These are phyloP conservation scores for Bombus terrestris DNA, from an alignment of 1,140 invertebrate species.

Conservation along the genomic window DNA sequence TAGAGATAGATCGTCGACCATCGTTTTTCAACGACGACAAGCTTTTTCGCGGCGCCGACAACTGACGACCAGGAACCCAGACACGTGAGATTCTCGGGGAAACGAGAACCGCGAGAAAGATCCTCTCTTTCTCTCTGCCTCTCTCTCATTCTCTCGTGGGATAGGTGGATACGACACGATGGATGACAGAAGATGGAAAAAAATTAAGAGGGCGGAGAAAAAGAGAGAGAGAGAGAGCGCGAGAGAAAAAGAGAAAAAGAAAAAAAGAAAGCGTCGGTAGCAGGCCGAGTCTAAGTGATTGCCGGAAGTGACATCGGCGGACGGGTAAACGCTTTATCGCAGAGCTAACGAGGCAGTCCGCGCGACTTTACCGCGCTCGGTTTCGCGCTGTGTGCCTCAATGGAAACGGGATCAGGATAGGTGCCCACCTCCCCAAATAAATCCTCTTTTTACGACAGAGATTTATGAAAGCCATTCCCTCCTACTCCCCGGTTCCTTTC, in stretches of 20 bases:
- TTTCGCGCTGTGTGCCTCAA: conserved; percentile 71
- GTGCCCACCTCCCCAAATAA: conserved; percentile 74
- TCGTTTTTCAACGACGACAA: conserved; percentile 20
- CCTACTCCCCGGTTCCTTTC: conserved; percentile 23
- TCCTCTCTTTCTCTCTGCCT: not conserved
- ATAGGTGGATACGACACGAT: conserved; percentile 43
- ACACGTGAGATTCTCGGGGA: conserved; percentile 8
- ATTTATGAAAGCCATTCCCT: conserved; percentile 80
- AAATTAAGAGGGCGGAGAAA: conserved; percentile 32
- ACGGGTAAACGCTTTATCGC: conserved; percentile 78
- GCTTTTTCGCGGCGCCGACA: conserved; percentile 4
- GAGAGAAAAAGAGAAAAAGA: not conserved
- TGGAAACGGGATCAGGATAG: conserved; percentile 70
- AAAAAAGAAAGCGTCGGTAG: conserved; percentile 15
- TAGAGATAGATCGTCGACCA: not conserved
- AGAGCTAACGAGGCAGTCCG: conserved; percentile 76
- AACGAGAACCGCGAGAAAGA: not conserved
- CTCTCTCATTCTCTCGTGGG: not conserved
- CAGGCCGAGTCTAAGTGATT: conserved; percentile 73
- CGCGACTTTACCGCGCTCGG: conserved; percentile 66
- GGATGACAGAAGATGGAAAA: conserved; percentile 28
- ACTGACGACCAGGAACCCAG: not conserved
- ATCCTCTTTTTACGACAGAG: conserved; percentile 81
- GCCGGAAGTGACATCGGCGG: conserved; percentile 76
- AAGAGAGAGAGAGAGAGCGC: too few species aligned